Percentiles rank a stretch among this genome's conserved stretches.
These are phyloP conservation scores for Zosterops pallidus DNA, from an alignment of 2,113 vertebrate genomes.

Conservation along the genomic window DNA sequence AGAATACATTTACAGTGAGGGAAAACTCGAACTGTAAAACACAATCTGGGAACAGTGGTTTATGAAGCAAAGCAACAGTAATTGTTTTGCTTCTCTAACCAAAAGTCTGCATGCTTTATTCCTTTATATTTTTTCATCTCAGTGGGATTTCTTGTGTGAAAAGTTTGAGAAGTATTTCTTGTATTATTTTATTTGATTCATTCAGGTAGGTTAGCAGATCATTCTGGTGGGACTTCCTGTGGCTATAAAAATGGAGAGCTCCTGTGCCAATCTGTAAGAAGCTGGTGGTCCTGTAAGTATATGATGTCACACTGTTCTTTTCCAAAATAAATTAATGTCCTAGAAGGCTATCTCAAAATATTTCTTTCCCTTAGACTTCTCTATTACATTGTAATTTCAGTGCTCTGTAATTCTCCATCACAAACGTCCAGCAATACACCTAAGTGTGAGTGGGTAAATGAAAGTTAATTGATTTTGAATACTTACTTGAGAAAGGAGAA, in stretches of 20 bases:
- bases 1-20: neutral
- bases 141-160: neutral
- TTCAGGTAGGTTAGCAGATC: slow-evolving; percentile 76
- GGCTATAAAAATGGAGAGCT: slow-evolving; percentile 41
- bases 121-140: neutral
- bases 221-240: slow-evolving; percentile 25
- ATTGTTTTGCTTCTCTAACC: neutral
- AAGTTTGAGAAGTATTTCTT: neutral
- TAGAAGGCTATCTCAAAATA: neutral
- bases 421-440: neutral
- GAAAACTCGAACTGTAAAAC: neutral
- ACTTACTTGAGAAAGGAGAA: neutral
- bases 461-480: neutral
- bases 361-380: neutral
- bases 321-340: neutral
- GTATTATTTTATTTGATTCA: neutral
- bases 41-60: neutral
- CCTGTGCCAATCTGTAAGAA: slow-evolving; percentile 66
- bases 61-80: neutral
- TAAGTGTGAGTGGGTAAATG: neutral
- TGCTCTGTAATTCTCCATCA: neutral
- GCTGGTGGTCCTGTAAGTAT: slow-evolving; percentile 82
- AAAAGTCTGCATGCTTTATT: neutral
- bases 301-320: neutral
- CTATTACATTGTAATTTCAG: neutral